Evolutionary conservation across 2,113 vertebrate genomes (phyloP).

Genomic region (Lates calcarifer): DNA sequence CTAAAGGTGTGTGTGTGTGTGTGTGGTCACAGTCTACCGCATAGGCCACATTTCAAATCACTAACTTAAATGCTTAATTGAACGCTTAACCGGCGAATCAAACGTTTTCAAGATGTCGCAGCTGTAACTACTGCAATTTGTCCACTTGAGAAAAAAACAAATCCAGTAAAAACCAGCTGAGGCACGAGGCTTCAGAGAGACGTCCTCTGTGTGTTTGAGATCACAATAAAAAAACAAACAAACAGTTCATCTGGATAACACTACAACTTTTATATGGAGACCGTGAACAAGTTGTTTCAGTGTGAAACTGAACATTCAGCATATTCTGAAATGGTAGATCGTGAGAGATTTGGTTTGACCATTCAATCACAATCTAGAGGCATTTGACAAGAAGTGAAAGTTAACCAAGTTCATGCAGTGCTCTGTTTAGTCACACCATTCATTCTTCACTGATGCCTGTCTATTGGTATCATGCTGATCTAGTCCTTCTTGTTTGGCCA

Average conservation of each 20-base stretch:
- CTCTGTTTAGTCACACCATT: not conserved
- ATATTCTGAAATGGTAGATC: not conserved
- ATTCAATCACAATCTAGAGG: not conserved
- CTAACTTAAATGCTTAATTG: not conserved
- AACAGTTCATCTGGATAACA: not conserved
- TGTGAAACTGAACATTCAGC: not conserved
- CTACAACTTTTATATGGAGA: not conserved
- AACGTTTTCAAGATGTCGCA: not conserved
- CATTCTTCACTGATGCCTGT: constrained; percentile 36
- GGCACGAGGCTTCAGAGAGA: not conserved
- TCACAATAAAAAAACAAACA: not conserved
- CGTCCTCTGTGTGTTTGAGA: not conserved
- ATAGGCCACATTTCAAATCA: constrained; percentile 49
- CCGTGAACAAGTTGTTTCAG: not conserved
- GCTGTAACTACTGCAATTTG: not conserved
- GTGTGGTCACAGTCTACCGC: not conserved
- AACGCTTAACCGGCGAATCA: not conserved
- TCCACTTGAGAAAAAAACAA: not conserved
- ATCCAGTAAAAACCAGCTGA: not conserved
- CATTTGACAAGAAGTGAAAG: not conserved
- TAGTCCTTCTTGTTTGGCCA: constrained; percentile 70
- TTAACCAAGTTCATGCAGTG: not conserved
- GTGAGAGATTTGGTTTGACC: not conserved
- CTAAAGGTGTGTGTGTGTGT: not conserved
- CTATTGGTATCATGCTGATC: constrained; percentile 40